Evolutionary conservation across 1,140 invertebrate genomes (phyloP), one percentile per base, ranked within the genome.

Genomic region (Neodiprion pinetum): DNA sequence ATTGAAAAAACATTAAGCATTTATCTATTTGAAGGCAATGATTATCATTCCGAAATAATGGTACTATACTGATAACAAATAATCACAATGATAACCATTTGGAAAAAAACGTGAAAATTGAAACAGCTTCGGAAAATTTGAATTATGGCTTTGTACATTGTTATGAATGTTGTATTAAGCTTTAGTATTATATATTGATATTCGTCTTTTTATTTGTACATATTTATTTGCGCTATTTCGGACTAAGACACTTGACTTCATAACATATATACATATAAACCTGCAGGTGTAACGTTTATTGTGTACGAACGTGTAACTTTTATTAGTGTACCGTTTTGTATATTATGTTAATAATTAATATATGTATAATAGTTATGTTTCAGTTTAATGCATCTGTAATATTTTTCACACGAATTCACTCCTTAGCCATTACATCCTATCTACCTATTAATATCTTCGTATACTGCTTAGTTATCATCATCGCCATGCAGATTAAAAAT

Each of bases 281-380:
- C 70, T 72, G 74, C 78, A 80, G 78, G 78, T 78, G 78, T 78
- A 78, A 74, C 53, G 75, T 78, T 78, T 74, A 71, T 75, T 78
- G 23, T 72, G 76, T 77, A 77, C 48, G 48, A 48, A 77, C 72
- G 71, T 80, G 77, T 81, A 80, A 81, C 75, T 77, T 77, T 74
- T 79, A 75, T 40, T 49, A 76, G 77, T 77, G 72, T 79, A 74
- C 48, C 74, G 76, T 79, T 80, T 74, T 80, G 79, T 81, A 81
- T 76, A 80, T 79, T 81, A 79, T 80, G 80, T 80, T 80, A 71
- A 78, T 79, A 81, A 78, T 80, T 79, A 80, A 78, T 78, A 81
- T 81, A 78, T 77, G 74, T 77, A 40, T 40, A 40, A 40, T 72
- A 73, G 72, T 70, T 75, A 67, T 47, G 73, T 76, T 76, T 75